Percentiles rank a stretch among this genome's conserved stretches.
Conservation (phyloP, 2,888 invertebrate genomes). For the Diaphora mendica region DNA sequence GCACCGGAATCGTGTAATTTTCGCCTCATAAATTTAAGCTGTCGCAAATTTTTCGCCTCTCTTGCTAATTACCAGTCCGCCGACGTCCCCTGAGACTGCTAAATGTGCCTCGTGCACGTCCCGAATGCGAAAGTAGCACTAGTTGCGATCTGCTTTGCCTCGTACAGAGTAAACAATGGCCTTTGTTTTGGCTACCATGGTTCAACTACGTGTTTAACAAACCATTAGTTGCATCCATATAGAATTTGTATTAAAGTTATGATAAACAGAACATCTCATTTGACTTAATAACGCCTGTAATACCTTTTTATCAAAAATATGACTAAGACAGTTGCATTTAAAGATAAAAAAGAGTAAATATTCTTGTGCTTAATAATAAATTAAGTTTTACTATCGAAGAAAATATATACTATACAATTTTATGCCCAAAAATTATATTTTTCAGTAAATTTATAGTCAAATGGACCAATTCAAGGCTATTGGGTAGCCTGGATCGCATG, state of each 20-base stretch:
- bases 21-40: constrained; percentile 86
- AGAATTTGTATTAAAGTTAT: constrained; percentile 48
- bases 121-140: constrained; percentile 80
- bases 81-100: constrained; percentile 82
- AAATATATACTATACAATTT: neutral
- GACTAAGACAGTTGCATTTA: neutral
- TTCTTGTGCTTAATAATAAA: neutral
- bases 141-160: constrained; percentile 73
- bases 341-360: neutral
- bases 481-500: neutral
- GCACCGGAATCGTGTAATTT: constrained; percentile 84
- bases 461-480: neutral
- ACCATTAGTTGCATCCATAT: constrained; percentile 63
- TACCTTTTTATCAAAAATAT: neutral
- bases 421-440: neutral
- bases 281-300: constrained; percentile 21
- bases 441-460: neutral
- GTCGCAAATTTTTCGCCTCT: constrained; percentile 86
- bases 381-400: neutral
- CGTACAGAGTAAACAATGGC: constrained; percentile 77
- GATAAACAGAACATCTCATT: constrained; percentile 35
- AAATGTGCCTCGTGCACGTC: constrained; percentile 82
- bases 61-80: constrained; percentile 84
- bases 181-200: constrained; percentile 80
- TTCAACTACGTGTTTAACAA: constrained; percentile 71